These are phyloP conservation scores for Poeciliopsis infans DNA, from an alignment of 2,797 vertebrate genomes.

Conservation along the genomic window DNA sequence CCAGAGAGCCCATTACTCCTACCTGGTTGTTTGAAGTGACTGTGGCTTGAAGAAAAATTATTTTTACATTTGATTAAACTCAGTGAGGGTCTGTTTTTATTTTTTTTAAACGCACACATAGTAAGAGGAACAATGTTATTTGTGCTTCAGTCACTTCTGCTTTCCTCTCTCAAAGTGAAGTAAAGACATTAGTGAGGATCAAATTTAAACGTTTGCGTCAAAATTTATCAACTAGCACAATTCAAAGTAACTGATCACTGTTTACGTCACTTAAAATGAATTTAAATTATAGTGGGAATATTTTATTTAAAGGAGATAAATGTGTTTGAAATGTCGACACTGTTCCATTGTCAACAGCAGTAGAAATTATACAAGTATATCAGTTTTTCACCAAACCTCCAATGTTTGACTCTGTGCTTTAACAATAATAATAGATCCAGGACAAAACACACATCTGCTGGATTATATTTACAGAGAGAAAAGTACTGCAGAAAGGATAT, in stretches of 20 bases:
- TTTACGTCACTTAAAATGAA: neutral
- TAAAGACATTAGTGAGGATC: neutral
- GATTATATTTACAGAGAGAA: constrained; percentile 3
- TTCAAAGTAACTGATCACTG: neutral
- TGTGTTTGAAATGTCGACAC: neutral
- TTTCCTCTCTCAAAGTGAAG: neutral
- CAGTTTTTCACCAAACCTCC: neutral
- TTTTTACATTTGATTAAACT: constrained; percentile 18
- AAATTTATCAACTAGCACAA: neutral
- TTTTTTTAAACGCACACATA: neutral
- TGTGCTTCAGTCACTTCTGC: neutral
- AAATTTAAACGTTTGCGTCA: neutral
- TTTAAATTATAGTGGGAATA: neutral
- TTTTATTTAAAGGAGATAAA: neutral
- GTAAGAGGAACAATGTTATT: neutral
- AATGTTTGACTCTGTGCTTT: constrained; percentile 21
- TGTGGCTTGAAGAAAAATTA: neutral
- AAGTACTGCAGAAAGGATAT: constrained; percentile 12
- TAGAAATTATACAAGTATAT: neutral
- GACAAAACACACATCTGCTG: neutral
- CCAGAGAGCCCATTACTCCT: constrained; percentile 13
- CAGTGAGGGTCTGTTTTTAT: neutral
- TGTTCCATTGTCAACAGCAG: neutral
- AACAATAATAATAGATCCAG: constrained; percentile 23
- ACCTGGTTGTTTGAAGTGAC: neutral